A percentile compares a stretch with the other conserved stretches of the same genome.
phyloP scores from a whole-genome alignment of 2,888 invertebrate genomes.

The Acleris cristana region DNA sequence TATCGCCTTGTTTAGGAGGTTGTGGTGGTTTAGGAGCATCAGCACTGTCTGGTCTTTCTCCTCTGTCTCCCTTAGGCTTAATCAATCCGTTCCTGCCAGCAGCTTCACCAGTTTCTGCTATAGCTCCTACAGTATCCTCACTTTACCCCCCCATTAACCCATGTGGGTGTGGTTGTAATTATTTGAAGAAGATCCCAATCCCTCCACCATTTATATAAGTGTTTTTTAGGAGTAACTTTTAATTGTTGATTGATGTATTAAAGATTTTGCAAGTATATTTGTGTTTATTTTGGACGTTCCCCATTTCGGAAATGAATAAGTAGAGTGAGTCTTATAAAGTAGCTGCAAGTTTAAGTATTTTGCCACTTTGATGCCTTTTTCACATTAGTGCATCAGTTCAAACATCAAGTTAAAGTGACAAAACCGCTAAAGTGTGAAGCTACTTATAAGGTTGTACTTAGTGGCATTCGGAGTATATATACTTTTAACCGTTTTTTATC shows the following conservation, averaged over 20 bases:
- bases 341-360: too few species aligned
- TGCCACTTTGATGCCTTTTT: too few species aligned
- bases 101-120: slow-evolving; percentile 58
- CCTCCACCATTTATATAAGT: slow-evolving; percentile 63
- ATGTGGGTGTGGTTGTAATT: slow-evolving; percentile 53
- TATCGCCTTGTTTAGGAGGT: slow-evolving; percentile 2
- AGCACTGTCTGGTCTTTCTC: background rate
- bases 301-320: too few species aligned
- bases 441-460: too few species aligned
- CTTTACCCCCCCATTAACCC: slow-evolving; percentile 49
- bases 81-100: slow-evolving; percentile 56
- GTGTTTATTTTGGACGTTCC: background rate
- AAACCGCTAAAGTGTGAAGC: too few species aligned
- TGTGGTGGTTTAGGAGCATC: background rate
- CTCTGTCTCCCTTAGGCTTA: slow-evolving; percentile 34
- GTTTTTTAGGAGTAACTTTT: slow-evolving; percentile 1
- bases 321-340: too few species aligned
- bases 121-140: slow-evolving; percentile 49
- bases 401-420: too few species aligned
- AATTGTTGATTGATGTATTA: slow-evolving; percentile 7
- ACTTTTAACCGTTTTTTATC: too few species aligned
- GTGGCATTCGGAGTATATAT: too few species aligned
- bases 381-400: too few species aligned
- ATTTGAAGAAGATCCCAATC: slow-evolving; percentile 64
- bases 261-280: background rate